Evolutionary conservation across 2,888 invertebrate species (phyloP).

Genomic region (Agonopterix subpropinquella): DNA sequence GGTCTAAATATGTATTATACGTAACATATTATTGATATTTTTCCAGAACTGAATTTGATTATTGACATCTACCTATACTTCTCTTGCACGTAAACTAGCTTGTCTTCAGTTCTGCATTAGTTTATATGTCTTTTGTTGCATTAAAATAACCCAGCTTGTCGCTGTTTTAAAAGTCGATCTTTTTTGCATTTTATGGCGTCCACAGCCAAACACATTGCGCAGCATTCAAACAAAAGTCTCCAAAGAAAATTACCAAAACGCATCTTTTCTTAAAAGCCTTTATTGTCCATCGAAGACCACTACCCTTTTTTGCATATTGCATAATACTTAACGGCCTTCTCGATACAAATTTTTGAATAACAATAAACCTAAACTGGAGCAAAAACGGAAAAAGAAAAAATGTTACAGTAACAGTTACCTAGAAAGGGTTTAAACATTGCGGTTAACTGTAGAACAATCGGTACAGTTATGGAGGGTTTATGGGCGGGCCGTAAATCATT

Average conservation of each 20-base stretch:
- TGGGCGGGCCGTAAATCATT: conserved; percentile 66
- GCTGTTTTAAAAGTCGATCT: not conserved
- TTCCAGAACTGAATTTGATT: too few species aligned
- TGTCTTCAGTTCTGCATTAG: not conserved
- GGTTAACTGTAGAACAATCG: conserved; percentile 73
- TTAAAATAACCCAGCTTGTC: too few species aligned
- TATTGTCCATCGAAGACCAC: conserved; percentile 26
- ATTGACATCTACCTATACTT: too few species aligned
- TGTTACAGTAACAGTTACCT: conserved; percentile 52
- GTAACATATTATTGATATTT: too few species aligned
- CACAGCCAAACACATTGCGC: not conserved
- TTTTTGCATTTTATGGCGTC: not conserved
- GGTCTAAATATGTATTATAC: too few species aligned
- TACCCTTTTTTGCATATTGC: conserved; percentile 71
- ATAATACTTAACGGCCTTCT: conserved; percentile 53
- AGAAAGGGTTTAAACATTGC: conserved; percentile 72
- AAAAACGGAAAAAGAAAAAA: conserved; percentile 47
- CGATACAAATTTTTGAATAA: conserved; percentile 33
- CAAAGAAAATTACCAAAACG: conserved; percentile 30
- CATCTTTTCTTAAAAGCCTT: conserved; percentile 23
- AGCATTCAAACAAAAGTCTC: conserved; percentile 31
- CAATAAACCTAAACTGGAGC: conserved; percentile 58
- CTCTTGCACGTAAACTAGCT: too few species aligned
- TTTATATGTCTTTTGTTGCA: not conserved
- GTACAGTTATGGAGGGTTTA: conserved; percentile 70